Percentiles rank a stretch among this genome's conserved stretches.
Conservation (phyloP, 2,888 invertebrate species). For the Ferrisia virgata region DNA sequence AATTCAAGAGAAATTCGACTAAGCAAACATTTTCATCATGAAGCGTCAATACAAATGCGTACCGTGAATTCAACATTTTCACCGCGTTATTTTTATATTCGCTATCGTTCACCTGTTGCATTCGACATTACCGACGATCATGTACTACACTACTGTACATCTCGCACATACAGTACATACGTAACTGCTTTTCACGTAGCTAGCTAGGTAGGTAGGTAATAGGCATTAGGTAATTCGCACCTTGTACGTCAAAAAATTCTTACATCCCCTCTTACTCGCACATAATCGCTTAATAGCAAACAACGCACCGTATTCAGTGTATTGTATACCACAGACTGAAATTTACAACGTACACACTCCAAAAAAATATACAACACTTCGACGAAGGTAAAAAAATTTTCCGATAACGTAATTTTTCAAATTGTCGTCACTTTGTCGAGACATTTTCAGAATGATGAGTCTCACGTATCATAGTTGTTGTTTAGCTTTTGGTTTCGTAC, state of each 20-base stretch:
- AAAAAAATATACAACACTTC: background rate
- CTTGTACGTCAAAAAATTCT: background rate
- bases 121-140: background rate
- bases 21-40: background rate
- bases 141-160: background rate
- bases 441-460: background rate
- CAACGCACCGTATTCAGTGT: too few relatives aligned
- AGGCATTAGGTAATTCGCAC: background rate
- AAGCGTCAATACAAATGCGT: background rate
- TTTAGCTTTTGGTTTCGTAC: background rate
- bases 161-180: background rate
- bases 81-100: slow-evolving; percentile 14
- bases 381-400: background rate
- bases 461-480: background rate
- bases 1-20: background rate
- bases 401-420: background rate
- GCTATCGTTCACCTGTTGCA: slow-evolving; percentile 13
- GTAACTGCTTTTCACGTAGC: background rate
- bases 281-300: background rate
- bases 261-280: background rate
- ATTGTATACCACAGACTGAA: too few relatives aligned
- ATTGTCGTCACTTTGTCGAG: background rate
- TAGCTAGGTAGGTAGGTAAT: too few relatives aligned
- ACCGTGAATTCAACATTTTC: slow-evolving; percentile 11
- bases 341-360: background rate